phyloP scores from a whole-genome alignment of 2,888 invertebrate genomes.

The Eupithecia centaureata region DNA sequence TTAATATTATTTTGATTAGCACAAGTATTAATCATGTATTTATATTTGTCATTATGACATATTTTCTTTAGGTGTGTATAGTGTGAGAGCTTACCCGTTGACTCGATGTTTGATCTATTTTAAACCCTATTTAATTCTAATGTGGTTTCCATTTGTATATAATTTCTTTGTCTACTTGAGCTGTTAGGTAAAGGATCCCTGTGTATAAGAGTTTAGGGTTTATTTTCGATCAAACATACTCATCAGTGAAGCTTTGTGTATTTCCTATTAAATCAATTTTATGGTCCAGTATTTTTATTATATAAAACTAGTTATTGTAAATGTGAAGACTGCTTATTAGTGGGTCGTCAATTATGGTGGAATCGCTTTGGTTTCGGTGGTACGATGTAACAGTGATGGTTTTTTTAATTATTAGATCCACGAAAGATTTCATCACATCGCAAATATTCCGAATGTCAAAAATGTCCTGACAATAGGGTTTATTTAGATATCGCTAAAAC shows the following conservation, averaged over 20 bases:
- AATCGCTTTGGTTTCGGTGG: constrained; percentile 51
- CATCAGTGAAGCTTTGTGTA: constrained; percentile 49
- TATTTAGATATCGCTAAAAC: too few species aligned
- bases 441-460: not conserved
- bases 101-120: constrained; percentile 23
- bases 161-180: constrained; percentile 14
- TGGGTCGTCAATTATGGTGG: constrained; percentile 75
- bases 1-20: constrained; percentile 42
- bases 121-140: constrained; percentile 3
- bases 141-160: constrained; percentile 21
- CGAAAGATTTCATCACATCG: not conserved
- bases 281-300: constrained; percentile 81
- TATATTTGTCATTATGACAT: constrained; percentile 23
- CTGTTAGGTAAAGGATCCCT: constrained; percentile 23
- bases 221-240: constrained; percentile 48
- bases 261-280: constrained; percentile 79
- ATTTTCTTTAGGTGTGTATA: constrained; percentile 27
- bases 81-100: constrained; percentile 31
- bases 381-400: constrained; percentile 37
- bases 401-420: not conserved
- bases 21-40: constrained; percentile 37
- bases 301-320: constrained; percentile 65
- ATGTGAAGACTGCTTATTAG: constrained; percentile 79
- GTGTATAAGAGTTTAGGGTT: constrained; percentile 41
- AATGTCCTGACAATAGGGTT: too few species aligned